phyloP scores from a whole-genome alignment of 2,113 vertebrate species.

The Maccullochella peelii region DNA sequence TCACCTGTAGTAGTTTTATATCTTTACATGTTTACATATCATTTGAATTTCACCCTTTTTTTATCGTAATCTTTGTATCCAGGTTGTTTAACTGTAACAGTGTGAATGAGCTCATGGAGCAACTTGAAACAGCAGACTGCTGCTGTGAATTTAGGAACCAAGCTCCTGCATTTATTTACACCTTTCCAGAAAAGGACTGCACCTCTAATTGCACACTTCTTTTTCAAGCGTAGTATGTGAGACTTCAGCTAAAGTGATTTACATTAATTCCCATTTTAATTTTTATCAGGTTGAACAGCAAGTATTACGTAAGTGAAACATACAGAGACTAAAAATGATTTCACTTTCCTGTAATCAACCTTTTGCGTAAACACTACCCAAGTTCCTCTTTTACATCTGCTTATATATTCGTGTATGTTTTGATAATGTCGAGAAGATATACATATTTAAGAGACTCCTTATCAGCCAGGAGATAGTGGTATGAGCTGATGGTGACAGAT shows the following conservation, averaged over 20 bases:
- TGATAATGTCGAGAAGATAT: background rate
- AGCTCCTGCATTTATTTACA: conserved; percentile 16
- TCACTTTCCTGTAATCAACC: conserved; percentile 51
- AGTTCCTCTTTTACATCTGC: conserved; percentile 35
- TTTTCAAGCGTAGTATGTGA: conserved; percentile 1
- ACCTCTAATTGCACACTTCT: conserved; percentile 23
- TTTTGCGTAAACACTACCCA: background rate
- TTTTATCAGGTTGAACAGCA: conserved; percentile 42
- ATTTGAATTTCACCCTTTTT: background rate
- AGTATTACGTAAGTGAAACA: conserved; percentile 35
- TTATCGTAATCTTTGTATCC: background rate
- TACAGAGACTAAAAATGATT: conserved; percentile 37
- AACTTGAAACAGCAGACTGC: conserved; percentile 10
- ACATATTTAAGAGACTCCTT: background rate
- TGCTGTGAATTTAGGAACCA: conserved; percentile 7
- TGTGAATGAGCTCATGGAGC: conserved; percentile 27
- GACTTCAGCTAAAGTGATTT: conserved; percentile 20
- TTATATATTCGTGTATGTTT: background rate
- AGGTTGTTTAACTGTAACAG: background rate
- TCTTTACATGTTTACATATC: background rate
- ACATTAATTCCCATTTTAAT: conserved; percentile 27
- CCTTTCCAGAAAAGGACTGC: background rate
- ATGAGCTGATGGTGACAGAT: conserved; percentile 8
- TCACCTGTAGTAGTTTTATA: background rate
- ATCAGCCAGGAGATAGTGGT: conserved; percentile 3